Conservation (phyloP, 2,113 vertebrate species). For the Catharus bicknelli region DNA sequence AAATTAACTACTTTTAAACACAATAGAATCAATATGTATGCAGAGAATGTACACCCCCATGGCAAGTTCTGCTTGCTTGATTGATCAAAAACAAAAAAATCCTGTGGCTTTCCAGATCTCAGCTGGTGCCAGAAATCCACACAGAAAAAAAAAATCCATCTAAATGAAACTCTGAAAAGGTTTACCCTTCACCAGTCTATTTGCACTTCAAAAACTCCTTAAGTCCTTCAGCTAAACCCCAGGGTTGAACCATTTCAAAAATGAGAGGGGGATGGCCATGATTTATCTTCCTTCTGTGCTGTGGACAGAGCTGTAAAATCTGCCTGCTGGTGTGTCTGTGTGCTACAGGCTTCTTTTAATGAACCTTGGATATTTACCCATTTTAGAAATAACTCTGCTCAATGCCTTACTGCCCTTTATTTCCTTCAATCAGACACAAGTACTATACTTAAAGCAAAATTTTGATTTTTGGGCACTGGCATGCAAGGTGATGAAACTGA, state of each 20-base stretch:
- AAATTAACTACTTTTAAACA: constrained; percentile 83
- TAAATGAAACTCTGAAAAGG: constrained; percentile 80
- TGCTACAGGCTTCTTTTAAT: not conserved
- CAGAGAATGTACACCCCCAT: constrained; percentile 72
- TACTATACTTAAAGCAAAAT: constrained; percentile 8
- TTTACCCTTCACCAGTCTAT: constrained; percentile 79
- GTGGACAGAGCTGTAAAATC: constrained; percentile 75
- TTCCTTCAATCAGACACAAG: not conserved
- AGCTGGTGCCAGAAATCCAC: constrained; percentile 83
- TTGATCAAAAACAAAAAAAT: constrained; percentile 86
- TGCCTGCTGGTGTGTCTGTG: constrained; percentile 38
- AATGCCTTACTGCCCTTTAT: not conserved
- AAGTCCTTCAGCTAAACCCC: constrained; percentile 79
- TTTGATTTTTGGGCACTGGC: not conserved
- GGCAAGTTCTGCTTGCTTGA: constrained; percentile 82
- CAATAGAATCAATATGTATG: constrained; percentile 84
- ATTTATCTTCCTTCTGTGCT: constrained; percentile 81
- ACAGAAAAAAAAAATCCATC: constrained; percentile 78
- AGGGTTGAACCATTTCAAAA: constrained; percentile 79
- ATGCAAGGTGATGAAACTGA: not conserved
- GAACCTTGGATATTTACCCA: not conserved
- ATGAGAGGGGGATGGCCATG: constrained; percentile 72
- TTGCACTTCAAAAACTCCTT: constrained; percentile 82
- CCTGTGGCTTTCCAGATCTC: constrained; percentile 80
- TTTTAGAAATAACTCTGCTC: constrained; percentile 40